Percentiles rank a stretch among this genome's conserved stretches.
phyloP scores from a whole-genome alignment of 2,113 vertebrate species.

The Peromyscus leucopus region DNA sequence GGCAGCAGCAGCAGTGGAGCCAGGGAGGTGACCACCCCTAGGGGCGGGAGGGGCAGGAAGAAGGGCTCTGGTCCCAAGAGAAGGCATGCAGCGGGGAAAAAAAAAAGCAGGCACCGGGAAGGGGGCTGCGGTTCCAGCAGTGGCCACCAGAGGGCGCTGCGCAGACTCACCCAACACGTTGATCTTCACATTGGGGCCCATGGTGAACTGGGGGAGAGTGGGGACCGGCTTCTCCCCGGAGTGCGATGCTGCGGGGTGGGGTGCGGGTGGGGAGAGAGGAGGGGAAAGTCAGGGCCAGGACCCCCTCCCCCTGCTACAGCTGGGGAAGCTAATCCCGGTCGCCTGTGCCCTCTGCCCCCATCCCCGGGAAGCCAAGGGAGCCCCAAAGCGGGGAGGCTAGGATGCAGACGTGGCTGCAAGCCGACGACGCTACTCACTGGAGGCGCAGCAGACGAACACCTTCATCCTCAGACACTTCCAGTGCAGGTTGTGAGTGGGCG shows the following conservation, averaged over 20 bases:
- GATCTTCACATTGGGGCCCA: slow-evolving; percentile 96
- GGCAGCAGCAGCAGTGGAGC: slow-evolving; percentile 72
- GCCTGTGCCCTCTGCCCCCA: slow-evolving; percentile 60
- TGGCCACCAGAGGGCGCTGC: slow-evolving; percentile 83
- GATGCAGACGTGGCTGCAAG: background rate
- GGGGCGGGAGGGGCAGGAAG: background rate
- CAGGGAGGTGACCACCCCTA: slow-evolving; percentile 59
- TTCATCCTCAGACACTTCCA: slow-evolving; percentile 97
- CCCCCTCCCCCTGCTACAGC: slow-evolving; percentile 70
- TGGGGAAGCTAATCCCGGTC: slow-evolving; percentile 64
- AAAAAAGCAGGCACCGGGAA: slow-evolving; percentile 62
- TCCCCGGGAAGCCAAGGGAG: slow-evolving; percentile 70
- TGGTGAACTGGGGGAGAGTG: slow-evolving; percentile 95
- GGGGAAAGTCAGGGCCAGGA: slow-evolving; percentile 80
- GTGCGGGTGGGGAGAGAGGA: slow-evolving; percentile 76
- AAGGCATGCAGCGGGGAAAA: slow-evolving; percentile 34
- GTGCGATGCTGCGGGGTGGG: slow-evolving; percentile 90
- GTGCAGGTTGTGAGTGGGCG: slow-evolving; percentile 95
- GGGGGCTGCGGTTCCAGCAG: slow-evolving; percentile 77
- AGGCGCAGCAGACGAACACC: slow-evolving; percentile 97
- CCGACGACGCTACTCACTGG: slow-evolving; percentile 89
- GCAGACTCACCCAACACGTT: slow-evolving; percentile 95
- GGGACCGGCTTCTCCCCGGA: slow-evolving; percentile 92
- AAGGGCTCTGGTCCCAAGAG: background rate
- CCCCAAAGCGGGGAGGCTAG: slow-evolving; percentile 49